phyloP scores from a whole-genome alignment of 2,797 vertebrate genomes.

The Sphenopsis melanotis region DNA sequence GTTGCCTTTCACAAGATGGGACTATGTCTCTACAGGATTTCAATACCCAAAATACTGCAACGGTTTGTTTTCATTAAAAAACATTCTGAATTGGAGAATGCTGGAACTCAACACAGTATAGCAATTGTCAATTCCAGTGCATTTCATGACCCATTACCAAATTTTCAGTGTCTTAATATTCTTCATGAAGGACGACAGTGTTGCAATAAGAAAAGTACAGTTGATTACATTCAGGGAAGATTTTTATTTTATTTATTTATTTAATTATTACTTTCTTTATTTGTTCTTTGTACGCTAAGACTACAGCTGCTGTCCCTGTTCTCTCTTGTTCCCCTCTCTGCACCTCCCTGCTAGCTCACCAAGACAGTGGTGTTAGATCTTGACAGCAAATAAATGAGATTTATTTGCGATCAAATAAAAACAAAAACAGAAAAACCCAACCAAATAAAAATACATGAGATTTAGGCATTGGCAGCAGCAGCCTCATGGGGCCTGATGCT shows the following conservation, averaged over 20 bases:
- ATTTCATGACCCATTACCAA: background rate
- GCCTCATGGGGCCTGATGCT: rapidly evolving
- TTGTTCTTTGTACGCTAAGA: background rate
- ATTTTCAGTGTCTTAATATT: background rate
- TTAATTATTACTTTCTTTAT: background rate
- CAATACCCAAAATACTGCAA: rapidly evolving
- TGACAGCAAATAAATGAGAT: background rate
- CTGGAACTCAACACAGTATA: background rate
- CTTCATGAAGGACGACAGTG: background rate
- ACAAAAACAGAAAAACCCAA: too few species aligned
- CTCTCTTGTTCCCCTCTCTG: background rate
- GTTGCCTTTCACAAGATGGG: background rate
- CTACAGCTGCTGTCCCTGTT: rapidly evolving
- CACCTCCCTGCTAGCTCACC: background rate
- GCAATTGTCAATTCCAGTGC: background rate
- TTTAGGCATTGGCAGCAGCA: background rate
- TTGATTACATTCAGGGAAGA: background rate
- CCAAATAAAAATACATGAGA: background rate
- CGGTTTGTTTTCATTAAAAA: background rate
- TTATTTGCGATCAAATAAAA: background rate
- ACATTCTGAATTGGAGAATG: background rate
- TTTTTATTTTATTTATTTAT: background rate
- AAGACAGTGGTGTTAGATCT: background rate
- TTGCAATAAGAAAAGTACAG: background rate
- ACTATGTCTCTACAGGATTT: background rate